These are phyloP conservation scores for Nycticebus coucang DNA, from an alignment of 2,113 vertebrate species.

Conservation along the genomic window DNA sequence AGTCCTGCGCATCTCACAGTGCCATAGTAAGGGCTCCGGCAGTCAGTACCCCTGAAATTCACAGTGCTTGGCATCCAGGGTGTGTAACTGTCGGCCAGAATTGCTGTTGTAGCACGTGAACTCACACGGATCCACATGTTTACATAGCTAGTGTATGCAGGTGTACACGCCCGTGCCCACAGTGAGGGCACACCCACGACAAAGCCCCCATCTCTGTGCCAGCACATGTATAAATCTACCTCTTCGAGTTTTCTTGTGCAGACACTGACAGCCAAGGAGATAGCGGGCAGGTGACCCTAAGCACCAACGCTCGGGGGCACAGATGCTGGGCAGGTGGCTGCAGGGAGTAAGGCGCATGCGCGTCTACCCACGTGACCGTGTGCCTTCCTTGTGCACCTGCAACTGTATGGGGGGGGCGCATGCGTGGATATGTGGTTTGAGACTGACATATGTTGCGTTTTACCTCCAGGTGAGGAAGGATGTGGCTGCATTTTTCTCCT, in stretches of 20 bases:
- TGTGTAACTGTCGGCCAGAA: not conserved
- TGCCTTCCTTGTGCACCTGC: not conserved
- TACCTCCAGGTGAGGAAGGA: not conserved
- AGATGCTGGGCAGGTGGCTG: not conserved
- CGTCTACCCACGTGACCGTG: rapidly evolving
- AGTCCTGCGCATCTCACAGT: not conserved
- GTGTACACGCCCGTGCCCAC: not conserved
- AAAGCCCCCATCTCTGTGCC: not conserved
- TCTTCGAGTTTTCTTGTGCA: rapidly evolving
- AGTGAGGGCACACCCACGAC: not conserved
- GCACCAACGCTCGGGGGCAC: rapidly evolving
- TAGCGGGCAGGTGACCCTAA: not conserved
- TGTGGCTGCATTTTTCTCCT: not conserved
- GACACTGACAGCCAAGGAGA: too few relatives aligned
- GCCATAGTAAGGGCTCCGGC: rapidly evolving
- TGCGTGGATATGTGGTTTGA: rapidly evolving
- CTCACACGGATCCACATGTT: rapidly evolving
- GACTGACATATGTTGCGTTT: not conserved
- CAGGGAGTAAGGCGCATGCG: rapidly evolving
- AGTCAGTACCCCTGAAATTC: not conserved
- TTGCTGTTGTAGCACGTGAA: rapidly evolving
- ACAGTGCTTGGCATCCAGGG: not conserved
- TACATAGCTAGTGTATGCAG: not conserved
- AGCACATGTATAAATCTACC: not conserved
- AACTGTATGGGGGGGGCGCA: too few relatives aligned